These are phyloP conservation scores for Potamilus streckersoni DNA, from an alignment of 1,140 invertebrate genomes.

Conservation along the genomic window DNA sequence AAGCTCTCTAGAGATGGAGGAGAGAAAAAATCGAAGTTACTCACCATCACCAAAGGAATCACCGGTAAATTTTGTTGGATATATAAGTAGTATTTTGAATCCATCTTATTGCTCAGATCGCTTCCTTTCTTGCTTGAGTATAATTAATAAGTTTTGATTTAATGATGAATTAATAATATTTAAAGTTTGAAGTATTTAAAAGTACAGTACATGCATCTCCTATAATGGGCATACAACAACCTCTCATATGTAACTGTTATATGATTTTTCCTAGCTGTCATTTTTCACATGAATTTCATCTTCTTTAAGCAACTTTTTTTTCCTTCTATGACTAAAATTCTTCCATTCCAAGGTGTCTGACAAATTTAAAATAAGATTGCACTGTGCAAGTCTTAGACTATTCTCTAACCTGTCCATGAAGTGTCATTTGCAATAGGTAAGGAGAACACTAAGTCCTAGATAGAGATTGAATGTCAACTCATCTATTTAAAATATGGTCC, in stretches of 20 bases:
- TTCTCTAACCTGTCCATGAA: no score
- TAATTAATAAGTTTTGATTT: not conserved
- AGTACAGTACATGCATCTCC: no score
- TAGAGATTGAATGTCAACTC: no score
- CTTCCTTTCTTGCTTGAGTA: not conserved
- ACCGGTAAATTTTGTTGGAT: slow-evolving; percentile 58
- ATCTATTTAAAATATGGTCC: no score
- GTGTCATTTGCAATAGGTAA: no score
- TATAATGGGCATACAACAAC: no score
- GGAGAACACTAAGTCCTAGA: no score
- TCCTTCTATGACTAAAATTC: no score
- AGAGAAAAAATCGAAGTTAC: slow-evolving; percentile 62
- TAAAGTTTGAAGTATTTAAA: not conserved
- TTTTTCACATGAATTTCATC: not conserved
- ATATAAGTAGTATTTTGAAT: not conserved
- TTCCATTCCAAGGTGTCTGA: no score
- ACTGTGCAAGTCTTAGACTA: no score
- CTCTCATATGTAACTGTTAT: no score
- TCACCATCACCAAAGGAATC: slow-evolving; percentile 63
- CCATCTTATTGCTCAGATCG: not conserved
- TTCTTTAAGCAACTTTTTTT: not conserved
- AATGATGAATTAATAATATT: not conserved
- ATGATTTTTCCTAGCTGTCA: not conserved
- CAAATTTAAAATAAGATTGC: no score
- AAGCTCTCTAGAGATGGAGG: slow-evolving; percentile 68